Conservation (phyloP, 2,113 vertebrate genomes). For the Salminus brasiliensis region DNA sequence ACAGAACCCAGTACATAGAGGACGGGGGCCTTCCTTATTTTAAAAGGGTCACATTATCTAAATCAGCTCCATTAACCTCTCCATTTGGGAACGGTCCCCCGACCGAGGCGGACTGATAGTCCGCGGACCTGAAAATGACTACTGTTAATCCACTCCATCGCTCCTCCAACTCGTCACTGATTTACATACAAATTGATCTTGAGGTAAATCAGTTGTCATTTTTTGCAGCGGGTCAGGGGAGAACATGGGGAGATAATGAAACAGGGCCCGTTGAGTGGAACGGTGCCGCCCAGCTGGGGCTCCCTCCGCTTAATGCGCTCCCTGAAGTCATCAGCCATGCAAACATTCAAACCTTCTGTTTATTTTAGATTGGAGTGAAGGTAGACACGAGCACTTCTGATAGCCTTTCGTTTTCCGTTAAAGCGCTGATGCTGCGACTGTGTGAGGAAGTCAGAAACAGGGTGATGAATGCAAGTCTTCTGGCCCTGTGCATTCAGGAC, state of each 20-base stretch:
- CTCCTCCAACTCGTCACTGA: constrained; percentile 73
- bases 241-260: constrained; percentile 82
- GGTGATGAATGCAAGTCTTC: not conserved
- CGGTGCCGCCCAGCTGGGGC: constrained; percentile 73
- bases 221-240: constrained; percentile 72
- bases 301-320: constrained; percentile 65
- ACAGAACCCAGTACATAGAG: not conserved
- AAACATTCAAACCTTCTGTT: constrained; percentile 39
- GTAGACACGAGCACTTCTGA: not conserved
- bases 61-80: constrained; percentile 76
- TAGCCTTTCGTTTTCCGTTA: not conserved
- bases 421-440: too few relatives aligned
- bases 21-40: not conserved
- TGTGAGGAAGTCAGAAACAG: not conserved
- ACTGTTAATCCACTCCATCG: constrained; percentile 71
- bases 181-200: constrained; percentile 85
- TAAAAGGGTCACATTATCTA: constrained; percentile 71
- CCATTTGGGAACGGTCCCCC: constrained; percentile 46
- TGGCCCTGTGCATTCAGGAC: too few relatives aligned
- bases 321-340: constrained; percentile 43
- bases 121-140: constrained; percentile 68
- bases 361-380: constrained; percentile 2
- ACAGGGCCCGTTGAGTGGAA: constrained; percentile 74
- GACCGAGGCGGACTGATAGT: constrained; percentile 56
- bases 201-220: constrained; percentile 83